Base-by-base conservation (phyloP, 1,140 invertebrate species). In the Capitella teleta region DNA sequence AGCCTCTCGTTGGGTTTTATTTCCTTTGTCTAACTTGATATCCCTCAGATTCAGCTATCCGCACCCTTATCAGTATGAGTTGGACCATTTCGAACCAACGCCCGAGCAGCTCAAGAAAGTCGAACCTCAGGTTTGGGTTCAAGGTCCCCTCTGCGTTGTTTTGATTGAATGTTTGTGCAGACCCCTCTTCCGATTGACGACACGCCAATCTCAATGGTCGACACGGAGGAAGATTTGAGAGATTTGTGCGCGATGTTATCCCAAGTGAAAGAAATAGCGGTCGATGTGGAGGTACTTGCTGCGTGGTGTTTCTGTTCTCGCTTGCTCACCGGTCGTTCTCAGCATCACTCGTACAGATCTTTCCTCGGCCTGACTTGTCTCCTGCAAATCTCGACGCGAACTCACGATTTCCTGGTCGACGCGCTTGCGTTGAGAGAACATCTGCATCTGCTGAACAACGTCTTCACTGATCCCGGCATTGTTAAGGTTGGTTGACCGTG, bases 371-470 rank as follows among this genome's bases (percentile, higher is more conserved):
- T 85, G 34, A 93, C 90, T 0, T 97, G 93, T 68, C 72, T 97
- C 0, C 83, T 97, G 70, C 95, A 99, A 74, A 89, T 98, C 58
- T 93, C 91, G 1, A 94, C 91, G 0, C 59, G 76, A 28, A 74
- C 79, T 21, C 80, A 80, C 16, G 95, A 99, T 74, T 98, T 87
- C 65, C 76, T 99, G 6, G 77, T 99, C 24, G 95, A 99, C 67
- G 82, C 90, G 0, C 67, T 99, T 4, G 70, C 75, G 1, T 70
- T 98, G 6, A 75, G 94, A 41, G 81, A 84, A 32, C 81, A 95
- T 32, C 73, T 98, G 37, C 78, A 86, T 52, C 61, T 81, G 28
- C 71, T 99, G 0, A 99, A 98, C 73, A 80, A 88, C 61, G 78
- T 92, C 10, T 93, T 98, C 55, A 92, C 94, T 0, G 81, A 97